phyloP scores from a whole-genome alignment of 2,797 vertebrate species.

The Lacerta agilis region DNA sequence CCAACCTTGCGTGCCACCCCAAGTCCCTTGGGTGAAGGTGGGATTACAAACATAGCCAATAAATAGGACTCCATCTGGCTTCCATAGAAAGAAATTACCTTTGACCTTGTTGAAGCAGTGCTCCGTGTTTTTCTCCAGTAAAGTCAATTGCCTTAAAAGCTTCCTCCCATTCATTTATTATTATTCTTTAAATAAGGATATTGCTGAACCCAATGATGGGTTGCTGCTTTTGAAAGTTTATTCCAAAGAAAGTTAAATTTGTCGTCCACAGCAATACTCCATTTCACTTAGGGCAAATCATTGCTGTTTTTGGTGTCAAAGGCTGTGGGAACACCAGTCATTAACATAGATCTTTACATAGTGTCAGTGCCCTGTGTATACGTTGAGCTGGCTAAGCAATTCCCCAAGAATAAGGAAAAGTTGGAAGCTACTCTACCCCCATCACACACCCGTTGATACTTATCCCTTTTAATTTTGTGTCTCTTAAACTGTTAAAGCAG shows the following conservation, averaged over 20 bases:
- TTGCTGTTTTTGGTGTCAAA: constrained; percentile 24
- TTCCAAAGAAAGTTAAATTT: neutral
- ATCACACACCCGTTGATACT: constrained; percentile 9
- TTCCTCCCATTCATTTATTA: constrained; percentile 14
- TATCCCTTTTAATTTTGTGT: constrained; percentile 46
- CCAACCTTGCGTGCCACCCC: neutral
- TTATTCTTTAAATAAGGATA: too few relatives aligned
- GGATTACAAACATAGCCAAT: neutral
- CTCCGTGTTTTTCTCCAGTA: neutral
- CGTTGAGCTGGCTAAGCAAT: constrained; percentile 36
- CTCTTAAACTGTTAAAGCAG: constrained; percentile 27
- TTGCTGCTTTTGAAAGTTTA: neutral
- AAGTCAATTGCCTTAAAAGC: neutral
- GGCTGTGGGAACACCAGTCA: neutral
- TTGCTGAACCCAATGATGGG: neutral
- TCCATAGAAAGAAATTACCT: neutral
- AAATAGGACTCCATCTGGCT: neutral
- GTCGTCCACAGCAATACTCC: neutral
- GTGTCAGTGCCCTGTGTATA: constrained; percentile 26
- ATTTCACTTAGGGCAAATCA: constrained; percentile 16
- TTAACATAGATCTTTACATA: constrained; percentile 36
- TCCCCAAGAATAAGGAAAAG: constrained; percentile 20
- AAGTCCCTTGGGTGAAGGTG: neutral
- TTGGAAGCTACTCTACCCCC: constrained; percentile 5
- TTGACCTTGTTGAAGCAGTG: constrained; percentile 7